Percentiles rank a stretch among this genome's conserved stretches.
Conservation (phyloP, 2,113 vertebrate species). For the Sylvia atricapilla region DNA sequence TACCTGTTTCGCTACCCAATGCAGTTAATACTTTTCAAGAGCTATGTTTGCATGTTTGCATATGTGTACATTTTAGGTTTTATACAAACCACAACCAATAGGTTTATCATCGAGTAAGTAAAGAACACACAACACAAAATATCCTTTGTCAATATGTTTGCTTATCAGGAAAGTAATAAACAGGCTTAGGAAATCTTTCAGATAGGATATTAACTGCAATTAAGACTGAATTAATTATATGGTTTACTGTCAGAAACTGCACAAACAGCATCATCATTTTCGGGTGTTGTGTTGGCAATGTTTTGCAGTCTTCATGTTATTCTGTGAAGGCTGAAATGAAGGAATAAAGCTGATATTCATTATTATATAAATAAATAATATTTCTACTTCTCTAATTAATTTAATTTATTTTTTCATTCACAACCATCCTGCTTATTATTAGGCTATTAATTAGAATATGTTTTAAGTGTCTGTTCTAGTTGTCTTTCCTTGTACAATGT, state of each 20-base stretch:
- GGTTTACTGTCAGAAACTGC: constrained; percentile 19
- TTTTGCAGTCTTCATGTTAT: neutral
- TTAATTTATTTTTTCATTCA: neutral
- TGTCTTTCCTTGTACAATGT: constrained; percentile 69
- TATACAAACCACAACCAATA: neutral
- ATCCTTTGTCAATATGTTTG: constrained; percentile 31
- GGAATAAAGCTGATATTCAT: neutral
- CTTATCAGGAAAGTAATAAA: constrained; percentile 56
- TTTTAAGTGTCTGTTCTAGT: constrained; percentile 32
- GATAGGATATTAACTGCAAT: neutral
- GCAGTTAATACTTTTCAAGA: neutral
- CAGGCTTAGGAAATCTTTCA: constrained; percentile 9
- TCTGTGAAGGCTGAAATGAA: neutral
- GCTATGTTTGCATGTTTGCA: neutral
- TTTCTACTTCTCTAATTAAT: constrained; percentile 25
- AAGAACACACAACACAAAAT: neutral
- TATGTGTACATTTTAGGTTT: neutral
- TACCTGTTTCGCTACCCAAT: neutral
- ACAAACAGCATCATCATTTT: neutral
- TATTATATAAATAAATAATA: neutral
- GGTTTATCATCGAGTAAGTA: neutral
- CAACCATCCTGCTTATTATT: constrained; percentile 43
- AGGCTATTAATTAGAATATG: neutral
- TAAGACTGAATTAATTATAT: constrained; percentile 38
- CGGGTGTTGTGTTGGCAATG: neutral